Percentiles rank a stretch among this genome's conserved stretches.
Evolutionary conservation across 2,888 invertebrate genomes (phyloP).

Genomic region (Drosophila paranaensis): DNA sequence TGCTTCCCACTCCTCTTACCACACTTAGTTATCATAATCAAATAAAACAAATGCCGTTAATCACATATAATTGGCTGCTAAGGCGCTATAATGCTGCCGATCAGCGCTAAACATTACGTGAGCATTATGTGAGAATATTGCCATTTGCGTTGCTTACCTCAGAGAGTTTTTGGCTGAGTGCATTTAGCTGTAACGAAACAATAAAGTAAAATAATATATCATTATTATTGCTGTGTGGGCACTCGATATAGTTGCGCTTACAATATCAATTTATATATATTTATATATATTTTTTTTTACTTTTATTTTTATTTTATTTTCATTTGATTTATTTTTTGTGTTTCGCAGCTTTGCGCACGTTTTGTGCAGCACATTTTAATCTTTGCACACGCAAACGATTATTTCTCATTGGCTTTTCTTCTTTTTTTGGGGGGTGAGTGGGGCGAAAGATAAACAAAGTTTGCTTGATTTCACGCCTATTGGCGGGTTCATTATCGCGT

Average conservation of each 20-base stretch:
- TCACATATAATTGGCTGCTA: slow-evolving; percentile 17
- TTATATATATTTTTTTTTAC: too few relatives aligned
- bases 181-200: slow-evolving; percentile 48
- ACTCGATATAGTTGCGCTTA: slow-evolving; percentile 6
- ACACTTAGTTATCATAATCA: slow-evolving; percentile 1
- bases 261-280: slow-evolving; percentile 30
- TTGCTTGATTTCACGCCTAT: slow-evolving; percentile 67
- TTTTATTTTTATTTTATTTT: background rate
- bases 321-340: slow-evolving; percentile 1
- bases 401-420: slow-evolving; percentile 17
- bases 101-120: slow-evolving; percentile 8
- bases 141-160: slow-evolving; percentile 44
- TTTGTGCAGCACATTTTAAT: slow-evolving; percentile 51
- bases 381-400: slow-evolving; percentile 65
- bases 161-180: slow-evolving; percentile 13
- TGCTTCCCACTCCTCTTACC: background rate
- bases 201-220: slow-evolving; percentile 37
- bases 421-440: background rate
- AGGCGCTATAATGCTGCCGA: slow-evolving; percentile 17
- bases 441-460: slow-evolving; percentile 61
- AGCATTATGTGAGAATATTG: slow-evolving; percentile 38
- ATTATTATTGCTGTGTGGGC: slow-evolving; percentile 38
- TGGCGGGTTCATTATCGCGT: slow-evolving; percentile 55
- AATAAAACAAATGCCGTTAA: background rate
- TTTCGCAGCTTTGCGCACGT: slow-evolving; percentile 23